Evolutionary conservation across 2,797 vertebrate genomes (phyloP).

Genomic region (Simalia tracyae): DNA sequence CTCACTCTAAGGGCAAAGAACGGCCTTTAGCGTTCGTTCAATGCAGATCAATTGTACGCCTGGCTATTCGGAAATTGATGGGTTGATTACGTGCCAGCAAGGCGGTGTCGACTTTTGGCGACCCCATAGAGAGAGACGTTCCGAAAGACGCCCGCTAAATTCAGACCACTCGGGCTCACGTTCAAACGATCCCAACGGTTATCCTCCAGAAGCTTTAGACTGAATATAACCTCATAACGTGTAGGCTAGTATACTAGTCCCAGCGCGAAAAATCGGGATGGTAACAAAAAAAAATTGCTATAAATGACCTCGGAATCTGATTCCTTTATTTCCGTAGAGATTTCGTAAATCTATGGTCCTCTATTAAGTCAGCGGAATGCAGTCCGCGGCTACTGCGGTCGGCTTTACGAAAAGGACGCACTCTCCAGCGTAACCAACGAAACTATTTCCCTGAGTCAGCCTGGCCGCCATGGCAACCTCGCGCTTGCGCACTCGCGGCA

Average conservation of each 20-base stretch:
- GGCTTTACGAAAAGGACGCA: neutral
- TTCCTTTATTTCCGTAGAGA: accelerated
- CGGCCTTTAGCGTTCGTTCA: neutral
- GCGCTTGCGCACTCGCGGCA: neutral
- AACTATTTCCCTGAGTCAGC: neutral
- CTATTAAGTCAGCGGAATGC: neutral
- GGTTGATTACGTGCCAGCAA: neutral
- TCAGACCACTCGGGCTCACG: neutral
- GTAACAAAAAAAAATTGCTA: neutral
- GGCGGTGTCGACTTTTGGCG: neutral
- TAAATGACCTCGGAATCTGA: neutral
- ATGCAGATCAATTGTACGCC: neutral
- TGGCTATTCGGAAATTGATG: neutral
- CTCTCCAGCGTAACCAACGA: neutral
- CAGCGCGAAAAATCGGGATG: neutral
- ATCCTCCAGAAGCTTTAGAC: neutral
- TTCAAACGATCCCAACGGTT: neutral
- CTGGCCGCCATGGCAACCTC: neutral
- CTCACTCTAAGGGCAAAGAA: neutral
- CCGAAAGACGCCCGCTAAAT: neutral
- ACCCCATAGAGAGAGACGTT: neutral
- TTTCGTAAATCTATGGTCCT: neutral
- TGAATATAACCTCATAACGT: no score
- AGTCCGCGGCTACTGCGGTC: neutral
- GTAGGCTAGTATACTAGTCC: neutral